phyloP scores from a whole-genome alignment of 2,113 vertebrate species.

The Ceuthmochares aereus region DNA sequence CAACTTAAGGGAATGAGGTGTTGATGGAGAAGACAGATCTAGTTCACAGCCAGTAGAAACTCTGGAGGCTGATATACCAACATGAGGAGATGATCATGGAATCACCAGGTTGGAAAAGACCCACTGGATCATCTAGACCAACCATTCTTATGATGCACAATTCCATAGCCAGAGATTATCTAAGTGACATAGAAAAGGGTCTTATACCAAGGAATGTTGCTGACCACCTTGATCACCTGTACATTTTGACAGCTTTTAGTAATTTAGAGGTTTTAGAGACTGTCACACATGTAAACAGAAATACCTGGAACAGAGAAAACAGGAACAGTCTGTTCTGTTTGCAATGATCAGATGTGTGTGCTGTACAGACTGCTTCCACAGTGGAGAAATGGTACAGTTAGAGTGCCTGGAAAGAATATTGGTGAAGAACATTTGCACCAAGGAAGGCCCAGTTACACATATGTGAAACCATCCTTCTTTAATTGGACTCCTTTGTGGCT shows the following conservation, averaged over 20 bases:
- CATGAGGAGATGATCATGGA: background rate
- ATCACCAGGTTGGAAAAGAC: no score
- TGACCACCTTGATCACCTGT: background rate
- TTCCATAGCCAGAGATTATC: background rate
- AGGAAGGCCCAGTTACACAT: background rate
- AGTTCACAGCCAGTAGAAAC: background rate
- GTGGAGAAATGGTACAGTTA: background rate
- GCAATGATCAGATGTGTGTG: background rate
- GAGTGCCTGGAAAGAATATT: background rate
- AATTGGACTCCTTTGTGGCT: background rate
- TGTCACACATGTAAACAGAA: background rate
- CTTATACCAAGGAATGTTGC: background rate
- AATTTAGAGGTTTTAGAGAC: background rate
- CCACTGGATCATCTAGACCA: no score
- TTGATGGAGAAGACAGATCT: background rate
- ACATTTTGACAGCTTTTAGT: background rate
- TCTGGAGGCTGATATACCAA: background rate
- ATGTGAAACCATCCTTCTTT: background rate
- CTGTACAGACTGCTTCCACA: background rate
- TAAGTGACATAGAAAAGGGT: background rate
- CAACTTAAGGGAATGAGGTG: background rate
- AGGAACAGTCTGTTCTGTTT: background rate
- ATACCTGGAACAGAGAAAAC: background rate
- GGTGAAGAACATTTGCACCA: background rate
- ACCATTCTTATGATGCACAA: no score